A percentile compares a stretch with the other conserved stretches of the same genome.
Conservation (phyloP, 2,888 invertebrate genomes). For the Cantharis rustica region DNA sequence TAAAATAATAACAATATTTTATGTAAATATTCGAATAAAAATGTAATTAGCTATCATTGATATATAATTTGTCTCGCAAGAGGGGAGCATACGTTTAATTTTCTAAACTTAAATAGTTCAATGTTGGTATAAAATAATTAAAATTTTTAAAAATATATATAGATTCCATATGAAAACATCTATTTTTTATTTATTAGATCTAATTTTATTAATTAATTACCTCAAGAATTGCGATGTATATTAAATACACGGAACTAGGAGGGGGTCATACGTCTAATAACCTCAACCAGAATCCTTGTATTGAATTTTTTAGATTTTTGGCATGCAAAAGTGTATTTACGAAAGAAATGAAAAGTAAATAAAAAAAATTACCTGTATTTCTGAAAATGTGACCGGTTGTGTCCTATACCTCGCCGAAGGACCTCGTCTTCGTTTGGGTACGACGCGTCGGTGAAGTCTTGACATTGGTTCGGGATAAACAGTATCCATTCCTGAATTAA, state of each 20-base stretch:
- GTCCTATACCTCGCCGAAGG: slow-evolving; percentile 65
- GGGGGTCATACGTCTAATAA: neutral
- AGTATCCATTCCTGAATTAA: slow-evolving; percentile 62
- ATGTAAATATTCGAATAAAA: too few relatives aligned
- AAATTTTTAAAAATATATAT: too few relatives aligned
- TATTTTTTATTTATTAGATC: too few relatives aligned
- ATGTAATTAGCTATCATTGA: too few relatives aligned
- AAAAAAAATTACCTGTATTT: slow-evolving; percentile 64
- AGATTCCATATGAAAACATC: too few relatives aligned
- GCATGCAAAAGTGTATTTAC: neutral
- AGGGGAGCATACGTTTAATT: neutral
- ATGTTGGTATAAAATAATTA: too few relatives aligned
- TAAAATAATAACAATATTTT: neutral
- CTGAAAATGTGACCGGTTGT: slow-evolving; percentile 76
- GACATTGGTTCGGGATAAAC: slow-evolving; percentile 74
- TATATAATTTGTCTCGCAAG: too few relatives aligned
- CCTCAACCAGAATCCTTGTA: neutral
- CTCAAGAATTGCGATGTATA: too few relatives aligned
- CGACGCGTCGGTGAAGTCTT: slow-evolving; percentile 62
- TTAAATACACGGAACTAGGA: neutral
- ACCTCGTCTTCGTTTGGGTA: slow-evolving; percentile 60
- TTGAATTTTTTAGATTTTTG: neutral
- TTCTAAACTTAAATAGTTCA: too few relatives aligned
- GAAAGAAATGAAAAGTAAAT: neutral
- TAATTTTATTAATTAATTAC: too few relatives aligned